Percentiles rank a stretch among this genome's conserved stretches.
Evolutionary conservation across 2,113 vertebrate genomes (phyloP).

Genomic region (Aleadryas rufinucha): DNA sequence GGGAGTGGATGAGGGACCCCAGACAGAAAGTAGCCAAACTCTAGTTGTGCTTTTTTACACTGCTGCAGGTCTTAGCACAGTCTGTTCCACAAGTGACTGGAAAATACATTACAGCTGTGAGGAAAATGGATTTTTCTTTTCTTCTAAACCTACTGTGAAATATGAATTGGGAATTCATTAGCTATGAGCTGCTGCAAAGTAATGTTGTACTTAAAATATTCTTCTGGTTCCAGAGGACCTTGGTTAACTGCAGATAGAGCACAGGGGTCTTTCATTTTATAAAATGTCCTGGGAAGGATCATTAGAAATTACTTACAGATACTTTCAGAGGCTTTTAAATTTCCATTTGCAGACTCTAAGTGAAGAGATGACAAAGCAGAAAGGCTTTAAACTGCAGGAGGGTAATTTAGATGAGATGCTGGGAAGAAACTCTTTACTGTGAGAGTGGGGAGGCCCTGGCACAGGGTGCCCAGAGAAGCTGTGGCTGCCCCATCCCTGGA

Average conservation of each 20-base stretch:
- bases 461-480: not conserved
- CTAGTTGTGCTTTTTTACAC: not conserved
- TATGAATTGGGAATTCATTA: conserved; percentile 36
- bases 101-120: conserved; percentile 5
- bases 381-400: not conserved
- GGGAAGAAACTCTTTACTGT: not conserved
- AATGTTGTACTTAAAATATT: not conserved
- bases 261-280: not conserved
- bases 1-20: not conserved
- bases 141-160: not conserved
- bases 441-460: not conserved
- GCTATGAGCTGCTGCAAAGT: conserved; percentile 25
- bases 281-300: not conserved
- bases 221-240: not conserved
- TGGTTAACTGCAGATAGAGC: conserved; percentile 20
- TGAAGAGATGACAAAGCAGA: not conserved
- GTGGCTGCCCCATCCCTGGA: not conserved
- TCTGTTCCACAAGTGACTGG: not conserved
- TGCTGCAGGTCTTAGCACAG: not conserved
- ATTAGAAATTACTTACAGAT: not conserved
- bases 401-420: not conserved
- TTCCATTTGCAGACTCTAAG: not conserved
- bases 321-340: not conserved
- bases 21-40: not conserved
- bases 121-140: conserved; percentile 35